These are phyloP conservation scores for Apis cerana DNA, from an alignment of 1,140 invertebrate genomes.

Conservation along the genomic window DNA sequence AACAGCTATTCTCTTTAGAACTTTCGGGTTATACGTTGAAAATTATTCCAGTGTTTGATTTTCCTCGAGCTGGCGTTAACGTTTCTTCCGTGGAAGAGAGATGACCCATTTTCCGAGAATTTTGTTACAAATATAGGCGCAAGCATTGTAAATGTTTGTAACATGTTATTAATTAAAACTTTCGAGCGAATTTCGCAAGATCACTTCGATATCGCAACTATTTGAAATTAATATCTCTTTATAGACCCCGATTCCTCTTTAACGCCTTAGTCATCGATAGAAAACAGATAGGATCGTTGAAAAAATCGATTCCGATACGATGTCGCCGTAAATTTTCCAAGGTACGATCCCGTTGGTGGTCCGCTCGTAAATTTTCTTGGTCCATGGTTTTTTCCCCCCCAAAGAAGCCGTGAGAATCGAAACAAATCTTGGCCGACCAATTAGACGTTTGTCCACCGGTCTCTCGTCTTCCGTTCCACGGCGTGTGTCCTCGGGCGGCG, in stretches of 20 bases:
- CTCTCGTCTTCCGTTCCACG: background rate
- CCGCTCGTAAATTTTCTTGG: conserved; percentile 49
- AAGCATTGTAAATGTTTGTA: background rate
- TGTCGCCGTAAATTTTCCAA: conserved; percentile 51
- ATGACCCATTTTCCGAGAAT: background rate
- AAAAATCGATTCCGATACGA: conserved; percentile 10
- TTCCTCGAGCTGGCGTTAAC: background rate
- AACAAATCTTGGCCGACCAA: conserved; percentile 44
- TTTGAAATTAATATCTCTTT: too few species aligned
- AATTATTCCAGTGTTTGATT: conserved; percentile 16
- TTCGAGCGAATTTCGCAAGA: background rate
- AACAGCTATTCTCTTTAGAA: background rate
- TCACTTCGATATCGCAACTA: background rate
- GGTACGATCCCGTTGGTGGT: conserved; percentile 36
- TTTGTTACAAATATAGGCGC: background rate
- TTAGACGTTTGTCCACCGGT: conserved; percentile 30
- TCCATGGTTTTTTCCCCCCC: background rate
- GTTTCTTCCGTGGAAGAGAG: background rate
- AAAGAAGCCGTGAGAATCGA: conserved; percentile 28
- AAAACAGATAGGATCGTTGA: conserved; percentile 7
- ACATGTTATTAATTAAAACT: background rate
- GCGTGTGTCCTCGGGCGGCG: background rate
- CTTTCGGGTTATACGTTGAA: background rate
- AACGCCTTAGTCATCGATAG: background rate
- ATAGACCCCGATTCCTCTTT: background rate